A percentile compares a stretch with the other conserved stretches of the same genome.
Evolutionary conservation across 2,888 invertebrate species (phyloP).

Genomic region (Lagria hirta): DNA sequence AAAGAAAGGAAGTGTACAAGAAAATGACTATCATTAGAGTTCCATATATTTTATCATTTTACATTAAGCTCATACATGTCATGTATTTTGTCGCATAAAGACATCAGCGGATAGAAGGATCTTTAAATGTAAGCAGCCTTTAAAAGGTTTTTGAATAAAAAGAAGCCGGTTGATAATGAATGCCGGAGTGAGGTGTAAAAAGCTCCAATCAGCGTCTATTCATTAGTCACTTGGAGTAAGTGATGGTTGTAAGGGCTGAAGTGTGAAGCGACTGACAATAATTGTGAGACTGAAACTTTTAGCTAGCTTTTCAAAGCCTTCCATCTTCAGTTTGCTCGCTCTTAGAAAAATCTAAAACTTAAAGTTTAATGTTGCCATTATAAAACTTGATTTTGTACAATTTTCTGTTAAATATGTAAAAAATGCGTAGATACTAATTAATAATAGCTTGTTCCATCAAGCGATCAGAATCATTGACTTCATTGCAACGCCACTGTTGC

Average conservation of each 20-base stretch:
- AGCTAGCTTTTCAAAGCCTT: conserved; percentile 10
- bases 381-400: too few relatives aligned
- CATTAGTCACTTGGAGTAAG: conserved; percentile 48
- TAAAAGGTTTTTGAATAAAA: conserved; percentile 14
- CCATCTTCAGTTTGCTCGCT: conserved; percentile 11
- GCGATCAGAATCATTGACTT: too few relatives aligned
- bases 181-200: conserved; percentile 35
- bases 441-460: too few relatives aligned
- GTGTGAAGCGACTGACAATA: conserved; percentile 46
- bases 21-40: conserved; percentile 38
- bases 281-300: conserved; percentile 21
- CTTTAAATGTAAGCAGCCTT: conserved; percentile 6
- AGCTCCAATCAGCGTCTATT: conserved; percentile 46
- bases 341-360: too few relatives aligned
- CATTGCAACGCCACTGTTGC: too few relatives aligned
- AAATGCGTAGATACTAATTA: too few relatives aligned
- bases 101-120: conserved; percentile 3
- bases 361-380: too few relatives aligned
- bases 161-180: conserved; percentile 19
- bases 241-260: conserved; percentile 42
- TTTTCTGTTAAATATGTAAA: too few relatives aligned
- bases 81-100: conserved; percentile 7
- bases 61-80: conserved; percentile 21
- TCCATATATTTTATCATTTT: conserved; percentile 32
- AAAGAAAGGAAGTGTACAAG: conserved; percentile 12